These are phyloP conservation scores for Lepus timidus DNA, from an alignment of 2,113 vertebrate species.

Conservation along the genomic window DNA sequence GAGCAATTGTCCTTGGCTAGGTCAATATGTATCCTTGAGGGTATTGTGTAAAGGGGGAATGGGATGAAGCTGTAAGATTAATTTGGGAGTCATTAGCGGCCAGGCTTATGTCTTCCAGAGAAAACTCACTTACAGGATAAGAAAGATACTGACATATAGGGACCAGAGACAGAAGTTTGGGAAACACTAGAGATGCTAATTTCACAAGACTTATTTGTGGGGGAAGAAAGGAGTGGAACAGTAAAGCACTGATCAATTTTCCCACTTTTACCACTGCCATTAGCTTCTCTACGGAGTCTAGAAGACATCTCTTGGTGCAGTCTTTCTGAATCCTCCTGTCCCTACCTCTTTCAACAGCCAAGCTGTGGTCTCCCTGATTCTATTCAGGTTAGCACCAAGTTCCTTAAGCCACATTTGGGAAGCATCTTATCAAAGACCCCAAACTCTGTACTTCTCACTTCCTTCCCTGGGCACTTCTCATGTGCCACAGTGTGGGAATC, in stretches of 20 bases:
- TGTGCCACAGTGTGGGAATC: not conserved
- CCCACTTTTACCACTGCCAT: not conserved
- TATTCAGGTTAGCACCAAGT: not conserved
- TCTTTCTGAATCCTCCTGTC: not conserved
- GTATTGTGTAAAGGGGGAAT: not conserved
- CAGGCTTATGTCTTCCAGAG: not conserved
- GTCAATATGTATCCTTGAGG: not conserved
- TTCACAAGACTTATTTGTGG: not conserved
- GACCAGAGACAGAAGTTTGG: not conserved
- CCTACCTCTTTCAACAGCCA: not conserved
- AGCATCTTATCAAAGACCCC: not conserved
- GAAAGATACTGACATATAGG: not conserved
- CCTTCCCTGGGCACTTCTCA: not conserved
- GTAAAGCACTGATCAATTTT: not conserved
- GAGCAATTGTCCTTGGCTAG: not conserved
- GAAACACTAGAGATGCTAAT: not conserved
- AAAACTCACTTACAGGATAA: not conserved
- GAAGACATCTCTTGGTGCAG: not conserved
- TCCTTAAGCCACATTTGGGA: not conserved
- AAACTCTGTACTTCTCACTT: not conserved
- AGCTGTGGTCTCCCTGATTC: not conserved
- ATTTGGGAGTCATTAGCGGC: not conserved
- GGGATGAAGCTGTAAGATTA: not conserved
- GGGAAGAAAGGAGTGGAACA: fast-evolving
- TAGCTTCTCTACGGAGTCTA: not conserved